A percentile compares a stretch with the other conserved stretches of the same genome.
Evolutionary conservation across 92 coral and sea anemone genomes (phyloP).

Genomic region (Porites rus): DNA sequence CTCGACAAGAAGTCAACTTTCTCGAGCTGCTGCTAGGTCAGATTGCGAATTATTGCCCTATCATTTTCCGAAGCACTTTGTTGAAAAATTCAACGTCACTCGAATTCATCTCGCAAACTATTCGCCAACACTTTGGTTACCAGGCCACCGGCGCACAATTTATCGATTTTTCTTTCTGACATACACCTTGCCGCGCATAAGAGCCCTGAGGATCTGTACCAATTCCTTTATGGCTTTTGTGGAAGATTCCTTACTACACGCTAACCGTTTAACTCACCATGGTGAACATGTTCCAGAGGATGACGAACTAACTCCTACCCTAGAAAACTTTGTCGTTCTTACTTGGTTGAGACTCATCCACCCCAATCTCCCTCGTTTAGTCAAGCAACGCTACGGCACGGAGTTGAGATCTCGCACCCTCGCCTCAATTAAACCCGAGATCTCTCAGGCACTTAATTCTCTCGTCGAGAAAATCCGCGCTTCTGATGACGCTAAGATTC

Average conservation of each 20-base stretch:
- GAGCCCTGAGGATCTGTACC: slow-evolving; percentile 83
- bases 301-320: slow-evolving; percentile 67
- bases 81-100: slow-evolving; percentile 74
- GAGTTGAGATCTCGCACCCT: slow-evolving; percentile 61
- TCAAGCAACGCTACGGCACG: slow-evolving; percentile 61
- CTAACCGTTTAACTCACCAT: slow-evolving; percentile 51
- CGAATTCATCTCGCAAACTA: slow-evolving; percentile 66
- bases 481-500: too few species aligned
- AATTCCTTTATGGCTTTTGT: slow-evolving; percentile 75
- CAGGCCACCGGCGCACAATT: slow-evolving; percentile 76
- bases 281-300: slow-evolving; percentile 50
- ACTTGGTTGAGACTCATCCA: slow-evolving; percentile 59
- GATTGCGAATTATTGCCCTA: slow-evolving; percentile 76
- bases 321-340: slow-evolving; percentile 58
- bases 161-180: slow-evolving; percentile 49
- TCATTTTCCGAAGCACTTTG: slow-evolving; percentile 61
- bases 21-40: slow-evolving; percentile 75
- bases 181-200: slow-evolving; percentile 69
- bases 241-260: slow-evolving; percentile 51
- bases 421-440: slow-evolving; percentile 57
- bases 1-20: slow-evolving; percentile 56
- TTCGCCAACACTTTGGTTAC: slow-evolving; percentile 72
- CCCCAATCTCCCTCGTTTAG: slow-evolving; percentile 52
- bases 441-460: slow-evolving; percentile 61
- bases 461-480: slow-evolving; percentile 26